These are phyloP conservation scores for Gymnopithys bicolor DNA, from an alignment of 2,797 vertebrate genomes.

Conservation along the genomic window DNA sequence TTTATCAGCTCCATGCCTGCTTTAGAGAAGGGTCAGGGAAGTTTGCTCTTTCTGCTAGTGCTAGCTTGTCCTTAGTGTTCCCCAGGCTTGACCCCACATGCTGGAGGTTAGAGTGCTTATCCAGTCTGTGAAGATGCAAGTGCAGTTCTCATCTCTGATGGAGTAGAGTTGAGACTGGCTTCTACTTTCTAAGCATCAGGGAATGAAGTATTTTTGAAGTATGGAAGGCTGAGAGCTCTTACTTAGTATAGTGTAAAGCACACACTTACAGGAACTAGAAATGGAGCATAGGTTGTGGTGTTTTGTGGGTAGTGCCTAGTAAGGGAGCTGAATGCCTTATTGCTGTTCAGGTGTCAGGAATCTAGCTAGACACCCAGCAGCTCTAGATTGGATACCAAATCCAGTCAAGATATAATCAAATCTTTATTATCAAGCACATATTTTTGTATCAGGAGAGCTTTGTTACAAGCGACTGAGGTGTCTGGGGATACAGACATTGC, in stretches of 20 bases:
- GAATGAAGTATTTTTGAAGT: not conserved
- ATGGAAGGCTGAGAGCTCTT: not conserved
- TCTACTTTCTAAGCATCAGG: not conserved
- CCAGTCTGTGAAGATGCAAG: not conserved
- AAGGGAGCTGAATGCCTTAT: not conserved
- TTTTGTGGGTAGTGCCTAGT: not conserved
- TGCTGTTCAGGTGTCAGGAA: not conserved
- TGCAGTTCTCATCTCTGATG: not conserved
- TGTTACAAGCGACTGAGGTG: not conserved
- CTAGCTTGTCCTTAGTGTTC: not conserved
- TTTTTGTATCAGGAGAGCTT: not conserved
- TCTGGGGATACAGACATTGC: not conserved
- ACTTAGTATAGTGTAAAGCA: not conserved
- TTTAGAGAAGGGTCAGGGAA: not conserved
- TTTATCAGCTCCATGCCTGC: not conserved
- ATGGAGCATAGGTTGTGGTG: not conserved
- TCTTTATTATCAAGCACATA: not conserved
- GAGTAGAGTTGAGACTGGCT: not conserved
- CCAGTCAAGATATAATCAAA: not conserved
- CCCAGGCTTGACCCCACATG: accelerated
- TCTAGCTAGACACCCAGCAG: not conserved
- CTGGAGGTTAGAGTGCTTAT: not conserved
- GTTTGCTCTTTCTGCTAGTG: not conserved
- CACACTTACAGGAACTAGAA: not conserved
- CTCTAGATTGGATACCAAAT: not conserved